Evolutionary conservation across 2,113 vertebrate genomes (phyloP), one percentile per base, ranked within the genome.

Genomic region (Cryptoleucopteryx plumbea): DNA sequence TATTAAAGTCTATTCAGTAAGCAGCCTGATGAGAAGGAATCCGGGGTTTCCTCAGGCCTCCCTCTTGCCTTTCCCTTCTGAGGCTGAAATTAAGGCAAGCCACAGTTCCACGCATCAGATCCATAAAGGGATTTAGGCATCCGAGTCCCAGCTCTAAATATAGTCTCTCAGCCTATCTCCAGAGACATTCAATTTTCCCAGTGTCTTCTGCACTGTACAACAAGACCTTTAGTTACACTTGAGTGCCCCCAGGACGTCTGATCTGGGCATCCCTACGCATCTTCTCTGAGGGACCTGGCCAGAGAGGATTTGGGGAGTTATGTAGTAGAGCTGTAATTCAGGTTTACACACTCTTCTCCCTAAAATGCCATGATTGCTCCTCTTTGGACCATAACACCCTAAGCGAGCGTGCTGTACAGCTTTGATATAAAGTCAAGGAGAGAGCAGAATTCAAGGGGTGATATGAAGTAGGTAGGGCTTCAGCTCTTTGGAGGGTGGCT

Each of bases 231-330:
- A 16, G 53, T 55, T 61, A 55, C 34, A 47, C 34, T 4, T 40
- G 26, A 40, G 25, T 43, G 16, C n/a, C 15, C 59, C 36, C 29
- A 43, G 16, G 18, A 42, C 47, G 25, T 52, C 82, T 58, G 47
- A 42, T 34, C 11, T 4, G 3, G 65, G 23, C 6, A 12, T 48
- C 23, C 31, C 32, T 34, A 16, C 0, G 1, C 32, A 19, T 45
- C 71, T 65, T 45, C 53, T 84, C 25, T 10, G 11, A 56, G 62
- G 21, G 77, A 15, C 43, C 32, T 65, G 58, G 23, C 17, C 36
- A 48, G 47, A 52, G 21, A 16, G 26, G 27, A 45, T 66, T 5
- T 88, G 43, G 40, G 67, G 32, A 50, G 11, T 21, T 23, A 14
- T 0, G 12, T 2, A 21, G 34, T 2, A 42, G 27, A 22, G 47